Evolutionary conservation across 1,140 invertebrate genomes (phyloP), one percentile per base, ranked within the genome.

Genomic region (Marisa cornuarietis): DNA sequence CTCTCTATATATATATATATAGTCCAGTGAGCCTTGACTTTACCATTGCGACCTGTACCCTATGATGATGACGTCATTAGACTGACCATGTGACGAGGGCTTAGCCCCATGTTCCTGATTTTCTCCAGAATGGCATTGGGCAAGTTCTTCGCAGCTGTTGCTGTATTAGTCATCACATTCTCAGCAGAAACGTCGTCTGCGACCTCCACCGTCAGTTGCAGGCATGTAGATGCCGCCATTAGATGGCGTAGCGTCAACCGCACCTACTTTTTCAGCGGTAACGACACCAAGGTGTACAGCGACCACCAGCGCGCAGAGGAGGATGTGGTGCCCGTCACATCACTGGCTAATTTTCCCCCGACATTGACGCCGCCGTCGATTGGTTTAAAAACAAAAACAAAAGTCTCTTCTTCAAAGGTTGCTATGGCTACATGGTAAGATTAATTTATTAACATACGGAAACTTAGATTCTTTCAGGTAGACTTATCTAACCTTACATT

Each of bases 331-430:
- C 5, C 8, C 1, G 76, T 66, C 42, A 6, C 16, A 3, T 24
- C 51, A 18, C 14, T 77, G 3, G 63, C 18, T 8, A n/a, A 68
- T 13, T 77, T 77, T 22, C 76, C 20, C 14, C 9, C 31, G 7
- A 68, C 51, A 52, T 77, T 11, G 63, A 77, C 49, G 76, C 76
- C 22, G 76, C 76, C 13, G 76, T 77, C 5, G 68, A 2, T 20
- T 69, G 76, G 63, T 77, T 58, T 54, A 18, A 24, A 52, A n/a
- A n/a, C n/a, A 51, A 72, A 11, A 26, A 13, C 22, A 77, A 26
- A 18, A 77, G 76, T 54, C 68, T 77, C 63, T 77, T 66, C 24
- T 69, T 77, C n/a, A 52, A 68, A 52, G 76, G 76, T 54, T 77
- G 76, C 65, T 68, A 24, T 68, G 62, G 26, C 42, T 69, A 77